Evolutionary conservation across 2,113 vertebrate genomes (phyloP), one percentile per base, ranked within the genome.

Genomic region (Spea multiplicata): DNA sequence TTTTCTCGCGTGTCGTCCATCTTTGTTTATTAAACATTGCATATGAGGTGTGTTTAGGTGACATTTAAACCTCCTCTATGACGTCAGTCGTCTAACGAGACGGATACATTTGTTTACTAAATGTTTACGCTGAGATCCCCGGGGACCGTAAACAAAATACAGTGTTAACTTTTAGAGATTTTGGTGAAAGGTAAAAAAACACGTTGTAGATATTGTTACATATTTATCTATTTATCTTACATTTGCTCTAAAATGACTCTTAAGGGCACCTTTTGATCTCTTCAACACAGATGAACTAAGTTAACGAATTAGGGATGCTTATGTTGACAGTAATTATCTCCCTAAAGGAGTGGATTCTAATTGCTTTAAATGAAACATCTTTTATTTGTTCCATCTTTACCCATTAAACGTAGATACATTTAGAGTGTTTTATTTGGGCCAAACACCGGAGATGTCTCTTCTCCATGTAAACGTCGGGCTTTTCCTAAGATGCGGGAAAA

Each of bases 21-120:
- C 67, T n/a, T 76, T 76, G 48, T 78, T 30, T 30, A 78, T 71
- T 78, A 72, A 78, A 53, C 65, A 48, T 78, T 70, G 65, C 76
- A 78, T 78, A 47, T 72, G 65, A 65, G 59, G 61, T 65, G 55
- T 78, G 76, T 72, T 78, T 66, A 72, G 71, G 69, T 66, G 76
- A 17, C 30, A 49, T 72, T 78, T 78, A 78, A 78, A 78, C 76
- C 64, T 48, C 68, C 53, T 61, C 53, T 49, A 59, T 72, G 68
- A 72, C 55, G 52, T 68, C 69, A 72, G 49, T 65, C 68, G 50
- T 48, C 46, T 44, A 44, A 49, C 8, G 69, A 78, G 76, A 78
- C 72, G 68, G 68, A 78, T 78, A 53, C 70, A 55, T 44, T 70
- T 77, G 70, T 77, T 77, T 71, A 62, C 67, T 45, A 8, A 10